Evolutionary conservation across 2,113 vertebrate genomes (phyloP).

Genomic region (Tauraco erythrolophus): DNA sequence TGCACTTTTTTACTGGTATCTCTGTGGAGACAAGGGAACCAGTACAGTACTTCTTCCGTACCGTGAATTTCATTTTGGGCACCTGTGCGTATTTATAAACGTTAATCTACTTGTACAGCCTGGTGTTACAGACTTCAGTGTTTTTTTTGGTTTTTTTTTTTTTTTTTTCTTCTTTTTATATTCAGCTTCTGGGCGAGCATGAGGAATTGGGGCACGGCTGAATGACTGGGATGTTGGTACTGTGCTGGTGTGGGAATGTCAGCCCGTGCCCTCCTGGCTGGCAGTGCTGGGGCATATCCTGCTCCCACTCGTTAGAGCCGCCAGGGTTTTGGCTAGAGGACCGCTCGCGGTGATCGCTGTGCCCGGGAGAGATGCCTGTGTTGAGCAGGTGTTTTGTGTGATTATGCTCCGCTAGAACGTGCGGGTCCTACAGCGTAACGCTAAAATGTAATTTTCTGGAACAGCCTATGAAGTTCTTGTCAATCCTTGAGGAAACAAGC

Average conservation of each 20-base stretch:
- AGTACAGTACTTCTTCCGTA: background rate
- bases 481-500: background rate
- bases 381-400: background rate
- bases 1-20: rapidly evolving
- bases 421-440: rapidly evolving
- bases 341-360: rapidly evolving
- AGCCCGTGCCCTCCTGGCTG: background rate
- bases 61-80: background rate
- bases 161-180: rapidly evolving
- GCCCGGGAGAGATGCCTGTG: background rate
- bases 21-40: background rate
- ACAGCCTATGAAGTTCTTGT: background rate
- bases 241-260: background rate
- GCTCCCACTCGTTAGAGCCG: rapidly evolving
- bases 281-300: rapidly evolving
- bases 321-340: background rate
- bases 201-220: background rate
- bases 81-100: rapidly evolving
- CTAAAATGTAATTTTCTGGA: background rate
- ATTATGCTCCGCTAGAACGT: rapidly evolving
- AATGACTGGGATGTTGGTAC: background rate
- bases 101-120: background rate
- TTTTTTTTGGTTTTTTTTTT: background rate
- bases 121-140: background rate
- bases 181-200: background rate